Evolutionary conservation across 2,888 invertebrate genomes (phyloP).

Genomic region (Tipula lateralis): DNA sequence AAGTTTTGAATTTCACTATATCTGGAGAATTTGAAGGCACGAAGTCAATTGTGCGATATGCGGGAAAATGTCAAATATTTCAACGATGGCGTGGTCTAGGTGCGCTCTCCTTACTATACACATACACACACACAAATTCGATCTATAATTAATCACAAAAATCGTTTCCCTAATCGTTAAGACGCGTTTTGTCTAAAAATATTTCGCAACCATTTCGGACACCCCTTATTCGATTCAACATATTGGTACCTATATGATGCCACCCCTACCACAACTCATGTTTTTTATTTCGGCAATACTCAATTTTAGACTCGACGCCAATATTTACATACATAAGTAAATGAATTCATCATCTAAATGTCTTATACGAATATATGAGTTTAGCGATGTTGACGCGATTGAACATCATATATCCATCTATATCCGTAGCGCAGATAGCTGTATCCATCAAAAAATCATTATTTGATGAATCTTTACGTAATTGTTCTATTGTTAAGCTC

Average conservation of each 20-base stretch:
- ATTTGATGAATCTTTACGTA: too few relatives aligned
- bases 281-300: background rate
- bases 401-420: too few relatives aligned
- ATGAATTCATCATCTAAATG: slow-evolving; percentile 33
- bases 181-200: background rate
- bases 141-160: background rate
- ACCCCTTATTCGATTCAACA: too few relatives aligned
- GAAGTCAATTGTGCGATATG: background rate
- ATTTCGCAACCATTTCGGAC: background rate
- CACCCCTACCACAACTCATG: background rate
- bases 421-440: too few relatives aligned
- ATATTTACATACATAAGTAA: slow-evolving; percentile 36
- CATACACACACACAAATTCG: too few relatives aligned
- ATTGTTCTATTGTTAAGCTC: too few relatives aligned
- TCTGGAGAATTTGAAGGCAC: background rate
- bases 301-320: slow-evolving; percentile 29
- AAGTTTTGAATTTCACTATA: background rate
- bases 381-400: too few relatives aligned
- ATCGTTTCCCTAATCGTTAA: background rate
- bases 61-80: too few relatives aligned
- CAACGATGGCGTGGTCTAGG: too few relatives aligned
- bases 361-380: background rate
- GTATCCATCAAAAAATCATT: too few relatives aligned
- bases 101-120: too few relatives aligned
- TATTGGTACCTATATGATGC: too few relatives aligned